Evolutionary conservation across 2,113 vertebrate species (phyloP).

Genomic region (Brachypteracias leptosomus): DNA sequence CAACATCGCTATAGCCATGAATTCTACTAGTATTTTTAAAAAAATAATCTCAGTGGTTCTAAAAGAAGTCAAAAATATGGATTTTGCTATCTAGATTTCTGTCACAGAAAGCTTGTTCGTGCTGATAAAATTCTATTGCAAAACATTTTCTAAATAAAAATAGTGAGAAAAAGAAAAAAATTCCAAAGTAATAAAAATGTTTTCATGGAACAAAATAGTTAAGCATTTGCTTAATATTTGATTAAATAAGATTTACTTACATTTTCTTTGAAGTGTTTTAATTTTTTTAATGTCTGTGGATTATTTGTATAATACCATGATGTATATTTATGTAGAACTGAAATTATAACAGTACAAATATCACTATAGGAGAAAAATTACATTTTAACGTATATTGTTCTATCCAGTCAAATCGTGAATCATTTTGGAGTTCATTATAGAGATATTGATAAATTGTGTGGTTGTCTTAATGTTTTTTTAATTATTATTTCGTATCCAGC

Average conservation of each 20-base stretch:
- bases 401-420: conserved; percentile 90
- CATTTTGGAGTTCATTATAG: conserved; percentile 97
- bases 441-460: conserved; percentile 94
- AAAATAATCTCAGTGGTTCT: conserved; percentile 69
- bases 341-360: conserved; percentile 79
- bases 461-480: conserved; percentile 97
- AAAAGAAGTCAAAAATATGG: conserved; percentile 50
- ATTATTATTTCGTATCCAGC: conserved; percentile 89
- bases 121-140: conserved; percentile 77
- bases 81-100: conserved; percentile 77
- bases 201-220: conserved; percentile 74
- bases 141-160: conserved; percentile 75
- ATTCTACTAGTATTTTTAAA: conserved; percentile 55
- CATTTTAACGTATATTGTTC: conserved; percentile 82
- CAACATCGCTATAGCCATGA: conserved; percentile 60
- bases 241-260: conserved; percentile 79
- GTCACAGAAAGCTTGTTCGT: conserved; percentile 73
- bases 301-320: conserved; percentile 84
- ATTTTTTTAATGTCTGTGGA: conserved; percentile 84
- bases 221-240: conserved; percentile 79
- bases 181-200: conserved; percentile 80
- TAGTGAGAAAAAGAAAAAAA: conserved; percentile 59
- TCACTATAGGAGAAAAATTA: conserved; percentile 78
- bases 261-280: conserved; percentile 81
- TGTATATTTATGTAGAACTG: conserved; percentile 85